Percentiles rank a stretch among this genome's conserved stretches.
Evolutionary conservation across 2,113 vertebrate genomes (phyloP).

Genomic region (Neogale vison): DNA sequence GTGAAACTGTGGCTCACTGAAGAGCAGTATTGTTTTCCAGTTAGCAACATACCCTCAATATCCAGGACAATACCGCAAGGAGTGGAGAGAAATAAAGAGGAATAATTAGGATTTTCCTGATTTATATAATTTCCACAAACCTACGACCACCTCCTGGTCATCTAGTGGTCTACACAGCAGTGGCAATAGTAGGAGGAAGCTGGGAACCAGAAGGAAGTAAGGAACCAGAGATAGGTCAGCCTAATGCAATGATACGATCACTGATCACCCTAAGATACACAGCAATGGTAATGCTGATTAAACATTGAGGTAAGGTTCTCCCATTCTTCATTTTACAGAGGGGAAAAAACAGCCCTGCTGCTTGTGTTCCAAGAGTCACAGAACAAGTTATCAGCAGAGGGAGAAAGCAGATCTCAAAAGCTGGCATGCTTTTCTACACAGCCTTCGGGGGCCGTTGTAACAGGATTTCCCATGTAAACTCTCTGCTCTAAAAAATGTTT

Average conservation of each 20-base stretch:
- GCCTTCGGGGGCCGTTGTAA: background rate
- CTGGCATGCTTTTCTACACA: background rate
- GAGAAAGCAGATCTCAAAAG: background rate
- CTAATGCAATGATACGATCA: background rate
- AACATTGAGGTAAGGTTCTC: too few relatives aligned
- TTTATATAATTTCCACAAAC: background rate
- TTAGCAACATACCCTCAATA: background rate
- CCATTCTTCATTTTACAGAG: background rate
- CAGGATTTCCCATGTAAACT: background rate
- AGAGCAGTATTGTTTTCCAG: background rate
- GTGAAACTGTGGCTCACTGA: background rate
- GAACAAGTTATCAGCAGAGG: background rate
- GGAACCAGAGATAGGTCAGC: background rate
- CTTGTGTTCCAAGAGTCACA: background rate
- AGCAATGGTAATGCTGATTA: background rate
- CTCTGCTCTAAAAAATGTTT: background rate
- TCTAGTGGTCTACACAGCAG: background rate
- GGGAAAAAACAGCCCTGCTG: background rate
- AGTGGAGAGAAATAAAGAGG: background rate
- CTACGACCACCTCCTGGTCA: background rate
- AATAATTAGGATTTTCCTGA: background rate
- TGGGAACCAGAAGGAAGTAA: background rate
- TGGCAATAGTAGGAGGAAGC: background rate
- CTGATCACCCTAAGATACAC: background rate
- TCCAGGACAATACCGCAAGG: background rate